phyloP scores from a whole-genome alignment of 2,888 invertebrate species.

The Caenorhabditis doughertyi region DNA sequence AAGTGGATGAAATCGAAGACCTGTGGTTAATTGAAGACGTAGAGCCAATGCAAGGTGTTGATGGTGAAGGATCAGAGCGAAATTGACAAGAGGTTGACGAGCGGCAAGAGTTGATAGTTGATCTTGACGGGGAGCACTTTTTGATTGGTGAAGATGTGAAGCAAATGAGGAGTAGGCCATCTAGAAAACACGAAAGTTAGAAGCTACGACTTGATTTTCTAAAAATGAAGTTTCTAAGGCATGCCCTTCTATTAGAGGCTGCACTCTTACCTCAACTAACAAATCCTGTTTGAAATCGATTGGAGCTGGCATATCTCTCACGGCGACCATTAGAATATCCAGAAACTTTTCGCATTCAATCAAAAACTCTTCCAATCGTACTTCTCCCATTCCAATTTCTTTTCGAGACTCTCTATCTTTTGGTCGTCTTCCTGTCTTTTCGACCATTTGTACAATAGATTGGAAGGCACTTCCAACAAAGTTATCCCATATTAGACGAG shows the following conservation, averaged over 20 bases:
- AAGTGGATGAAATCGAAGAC: conserved; percentile 61
- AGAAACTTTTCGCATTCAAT: conserved; percentile 47
- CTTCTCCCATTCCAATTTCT: conserved; percentile 73
- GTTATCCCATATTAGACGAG: conserved; percentile 80
- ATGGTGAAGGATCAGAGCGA: conserved; percentile 79
- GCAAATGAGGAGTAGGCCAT: conserved; percentile 54
- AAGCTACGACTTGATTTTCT: neutral
- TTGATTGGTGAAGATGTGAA: conserved; percentile 36
- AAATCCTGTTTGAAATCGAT: conserved; percentile 55
- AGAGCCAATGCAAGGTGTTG: conserved; percentile 73
- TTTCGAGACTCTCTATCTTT: conserved; percentile 72
- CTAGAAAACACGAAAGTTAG: conserved; percentile 36
- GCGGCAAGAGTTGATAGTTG: conserved; percentile 66
- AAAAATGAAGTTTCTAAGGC: too few species aligned
- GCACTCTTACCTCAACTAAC: conserved; percentile 56
- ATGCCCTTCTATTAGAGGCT: too few species aligned
- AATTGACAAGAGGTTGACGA: conserved; percentile 75
- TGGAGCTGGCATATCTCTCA: conserved; percentile 51
- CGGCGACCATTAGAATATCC: conserved; percentile 60
- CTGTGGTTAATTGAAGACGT: conserved; percentile 61
- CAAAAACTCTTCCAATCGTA: conserved; percentile 68
- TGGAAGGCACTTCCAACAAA: conserved; percentile 72
- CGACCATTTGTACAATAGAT: conserved; percentile 65
- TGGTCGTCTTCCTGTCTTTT: conserved; percentile 67
- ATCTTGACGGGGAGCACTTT: conserved; percentile 47